These are phyloP conservation scores for Tetragonula carbonaria DNA, from an alignment of 2,888 invertebrate genomes.

Conservation along the genomic window DNA sequence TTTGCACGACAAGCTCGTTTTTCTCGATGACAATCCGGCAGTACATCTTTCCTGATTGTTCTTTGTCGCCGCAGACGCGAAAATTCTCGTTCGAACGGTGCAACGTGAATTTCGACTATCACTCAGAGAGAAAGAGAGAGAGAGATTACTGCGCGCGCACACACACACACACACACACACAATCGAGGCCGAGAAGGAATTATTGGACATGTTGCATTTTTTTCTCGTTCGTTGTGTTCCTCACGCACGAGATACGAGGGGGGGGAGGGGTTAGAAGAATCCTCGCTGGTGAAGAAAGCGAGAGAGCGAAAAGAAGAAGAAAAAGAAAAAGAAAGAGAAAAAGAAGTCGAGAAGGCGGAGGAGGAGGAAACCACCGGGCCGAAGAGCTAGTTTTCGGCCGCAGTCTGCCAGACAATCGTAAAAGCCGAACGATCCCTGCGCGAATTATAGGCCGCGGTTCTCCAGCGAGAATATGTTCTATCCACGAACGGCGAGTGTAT, in stretches of 20 bases:
- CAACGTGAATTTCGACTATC: constrained; percentile 61
- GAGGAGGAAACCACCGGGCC: constrained; percentile 34
- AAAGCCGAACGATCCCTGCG: constrained; percentile 82
- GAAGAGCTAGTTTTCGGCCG: constrained; percentile 66
- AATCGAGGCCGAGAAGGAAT: background rate
- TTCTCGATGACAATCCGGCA: background rate
- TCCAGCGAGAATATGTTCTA: constrained; percentile 62
- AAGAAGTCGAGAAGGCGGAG: constrained; percentile 6
- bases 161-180: too few species aligned
- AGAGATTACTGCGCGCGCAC: constrained; percentile 21
- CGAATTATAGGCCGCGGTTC: constrained; percentile 82
- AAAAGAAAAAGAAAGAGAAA: background rate
- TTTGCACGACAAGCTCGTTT: background rate
- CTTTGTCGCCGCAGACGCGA: background rate
- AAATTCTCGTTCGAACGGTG: background rate
- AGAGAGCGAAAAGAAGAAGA: background rate
- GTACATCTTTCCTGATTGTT: background rate
- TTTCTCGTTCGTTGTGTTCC: background rate
- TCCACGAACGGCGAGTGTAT: constrained; percentile 43
- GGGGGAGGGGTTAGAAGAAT: too few species aligned
- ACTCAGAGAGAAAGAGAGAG: constrained; percentile 41
- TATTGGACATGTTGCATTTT: background rate
- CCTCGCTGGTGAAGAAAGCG: background rate
- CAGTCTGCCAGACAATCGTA: constrained; percentile 83
- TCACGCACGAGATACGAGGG: constrained; percentile 3